Conservation (phyloP, 2,888 invertebrate genomes). For the Steinernema carpocapsae region DNA sequence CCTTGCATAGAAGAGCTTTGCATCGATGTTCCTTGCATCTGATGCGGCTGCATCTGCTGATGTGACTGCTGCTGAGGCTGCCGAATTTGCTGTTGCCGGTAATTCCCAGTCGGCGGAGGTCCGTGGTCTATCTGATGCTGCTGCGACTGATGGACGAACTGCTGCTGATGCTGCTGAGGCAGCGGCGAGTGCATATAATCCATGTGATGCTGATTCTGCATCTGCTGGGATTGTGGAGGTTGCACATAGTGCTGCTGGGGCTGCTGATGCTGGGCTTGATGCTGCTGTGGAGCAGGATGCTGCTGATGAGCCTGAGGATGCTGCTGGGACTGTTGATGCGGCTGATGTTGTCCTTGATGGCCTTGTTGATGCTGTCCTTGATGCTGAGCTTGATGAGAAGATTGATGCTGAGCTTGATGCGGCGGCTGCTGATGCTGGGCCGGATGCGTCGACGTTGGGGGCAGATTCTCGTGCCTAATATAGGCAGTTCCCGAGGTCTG, state of each 20-base stretch:
- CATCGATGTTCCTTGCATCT: background rate
- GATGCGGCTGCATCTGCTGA: background rate
- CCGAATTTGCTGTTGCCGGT: background rate
- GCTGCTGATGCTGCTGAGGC: background rate
- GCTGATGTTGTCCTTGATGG: too few species aligned
- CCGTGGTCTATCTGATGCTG: constrained; percentile 4
- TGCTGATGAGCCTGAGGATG: too few species aligned
- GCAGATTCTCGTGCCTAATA: background rate
- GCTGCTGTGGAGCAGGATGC: too few species aligned
- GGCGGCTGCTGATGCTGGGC: constrained; percentile 2
- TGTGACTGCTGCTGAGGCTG: constrained; percentile 7
- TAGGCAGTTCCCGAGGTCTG: constrained; percentile 9
- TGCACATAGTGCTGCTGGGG: constrained; percentile 21
- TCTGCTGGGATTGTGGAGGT: background rate
- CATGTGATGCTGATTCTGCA: constrained; percentile 19
- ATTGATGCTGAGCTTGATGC: too few species aligned
- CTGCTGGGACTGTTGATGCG: too few species aligned
- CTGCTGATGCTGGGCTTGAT: too few species aligned
- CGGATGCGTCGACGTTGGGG: background rate
- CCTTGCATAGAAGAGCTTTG: too few species aligned
- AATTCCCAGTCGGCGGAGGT: background rate
- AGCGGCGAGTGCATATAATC: constrained; percentile 12
- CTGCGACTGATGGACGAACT: too few species aligned
- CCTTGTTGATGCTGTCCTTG: too few species aligned
- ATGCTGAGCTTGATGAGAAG: too few species aligned